Conservation (phyloP, 1,140 invertebrate species). For the Akabosia matsudoensis region DNA sequence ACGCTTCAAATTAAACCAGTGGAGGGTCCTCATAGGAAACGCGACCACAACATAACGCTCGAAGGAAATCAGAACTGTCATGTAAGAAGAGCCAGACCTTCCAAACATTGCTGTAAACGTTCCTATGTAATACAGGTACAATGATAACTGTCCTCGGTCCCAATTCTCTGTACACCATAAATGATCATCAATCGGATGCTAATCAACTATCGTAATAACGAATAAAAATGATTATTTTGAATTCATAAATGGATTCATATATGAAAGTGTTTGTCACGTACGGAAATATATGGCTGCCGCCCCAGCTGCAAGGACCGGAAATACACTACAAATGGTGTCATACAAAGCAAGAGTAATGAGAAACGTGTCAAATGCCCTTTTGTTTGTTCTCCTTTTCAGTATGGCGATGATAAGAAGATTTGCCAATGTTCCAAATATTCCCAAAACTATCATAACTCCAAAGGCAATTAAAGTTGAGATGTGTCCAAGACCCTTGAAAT, state of each 20-base stretch:
- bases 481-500: background rate
- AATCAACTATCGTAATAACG: too few relatives aligned
- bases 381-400: background rate
- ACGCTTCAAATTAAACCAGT: background rate
- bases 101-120: background rate
- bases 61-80: background rate
- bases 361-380: background rate
- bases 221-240: background rate
- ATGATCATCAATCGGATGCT: background rate
- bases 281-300: background rate
- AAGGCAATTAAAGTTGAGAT: background rate
- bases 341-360: background rate
- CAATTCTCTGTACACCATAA: background rate
- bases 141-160: background rate
- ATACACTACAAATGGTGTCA: background rate
- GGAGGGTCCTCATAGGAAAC: background rate
- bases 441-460: background rate
- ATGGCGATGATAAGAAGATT: background rate
- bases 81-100: background rate
- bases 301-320: background rate
- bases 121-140: background rate
- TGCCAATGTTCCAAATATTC: background rate
- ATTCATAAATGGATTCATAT: too few relatives aligned
- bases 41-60: conserved; percentile 1
- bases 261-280: too few relatives aligned